phyloP scores from a whole-genome alignment of 23 tunicate species.

The Corella eumyota region DNA sequence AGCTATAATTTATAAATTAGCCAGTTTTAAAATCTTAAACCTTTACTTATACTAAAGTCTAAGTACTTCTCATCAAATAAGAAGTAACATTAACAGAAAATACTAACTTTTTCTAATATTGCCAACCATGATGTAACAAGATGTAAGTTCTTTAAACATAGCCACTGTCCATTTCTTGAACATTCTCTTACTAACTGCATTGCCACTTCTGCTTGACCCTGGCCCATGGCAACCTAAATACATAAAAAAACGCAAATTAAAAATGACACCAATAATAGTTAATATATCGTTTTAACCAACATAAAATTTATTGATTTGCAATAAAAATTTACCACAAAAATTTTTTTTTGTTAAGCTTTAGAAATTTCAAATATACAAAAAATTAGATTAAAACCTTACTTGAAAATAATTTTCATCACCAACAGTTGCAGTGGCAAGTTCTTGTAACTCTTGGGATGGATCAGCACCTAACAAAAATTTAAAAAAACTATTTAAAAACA shows the following conservation, averaged over 20 bases:
- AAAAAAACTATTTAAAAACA: not conserved
- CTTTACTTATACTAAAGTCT: too few species aligned
- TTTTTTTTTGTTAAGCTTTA: too few species aligned
- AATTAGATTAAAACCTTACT: too few species aligned
- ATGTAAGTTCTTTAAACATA: constrained; percentile 89
- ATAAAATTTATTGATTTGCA: not conserved
- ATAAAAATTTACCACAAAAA: too few species aligned
- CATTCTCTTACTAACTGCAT: constrained; percentile 67
- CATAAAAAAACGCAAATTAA: not conserved
- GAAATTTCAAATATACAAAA: too few species aligned
- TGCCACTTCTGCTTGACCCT: constrained; percentile 81
- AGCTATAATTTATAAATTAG: too few species aligned
- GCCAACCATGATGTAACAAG: constrained; percentile 83
- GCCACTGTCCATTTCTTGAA: constrained; percentile 81
- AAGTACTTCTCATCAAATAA: too few species aligned
- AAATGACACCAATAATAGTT: not conserved
- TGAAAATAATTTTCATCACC: constrained; percentile 84
- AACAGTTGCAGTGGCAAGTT: constrained; percentile 32
- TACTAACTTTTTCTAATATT: constrained; percentile 42
- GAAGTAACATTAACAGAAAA: too few species aligned
- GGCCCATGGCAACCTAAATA: constrained; percentile 78
- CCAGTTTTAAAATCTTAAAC: too few species aligned
- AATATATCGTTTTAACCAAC: not conserved
- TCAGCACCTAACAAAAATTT: constrained; percentile 55
- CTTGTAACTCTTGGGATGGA: constrained; percentile 86